Percentiles rank a stretch among this genome's conserved stretches.
These are phyloP conservation scores for Cylloceria caligata DNA, from an alignment of 2,888 invertebrate genomes.

Conservation along the genomic window DNA sequence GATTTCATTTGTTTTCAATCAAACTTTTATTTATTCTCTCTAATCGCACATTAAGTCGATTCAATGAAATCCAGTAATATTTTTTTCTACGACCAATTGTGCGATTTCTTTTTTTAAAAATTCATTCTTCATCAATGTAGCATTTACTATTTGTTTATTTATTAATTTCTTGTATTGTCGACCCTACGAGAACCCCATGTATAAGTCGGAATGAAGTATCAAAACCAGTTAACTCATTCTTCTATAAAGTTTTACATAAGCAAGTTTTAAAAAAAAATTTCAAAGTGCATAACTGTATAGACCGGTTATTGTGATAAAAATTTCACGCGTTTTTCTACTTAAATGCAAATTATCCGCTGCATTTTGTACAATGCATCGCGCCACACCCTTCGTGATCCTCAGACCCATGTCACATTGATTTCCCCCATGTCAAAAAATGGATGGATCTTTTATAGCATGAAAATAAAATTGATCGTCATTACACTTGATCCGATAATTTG, in stretches of 20 bases:
- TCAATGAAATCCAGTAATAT: too few species aligned
- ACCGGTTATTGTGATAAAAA: background rate
- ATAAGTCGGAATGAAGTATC: too few species aligned
- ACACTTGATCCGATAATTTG: constrained; percentile 62
- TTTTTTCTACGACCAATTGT: too few species aligned
- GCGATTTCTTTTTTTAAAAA: too few species aligned
- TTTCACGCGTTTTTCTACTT: constrained; percentile 30
- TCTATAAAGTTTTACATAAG: background rate
- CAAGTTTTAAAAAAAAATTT: too few species aligned
- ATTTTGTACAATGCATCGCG: constrained; percentile 24
- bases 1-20: too few species aligned
- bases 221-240: background rate
- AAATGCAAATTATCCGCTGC: constrained; percentile 44
- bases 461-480: constrained; percentile 50
- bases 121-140: too few species aligned
- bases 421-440: constrained; percentile 11
- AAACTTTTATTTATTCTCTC: too few species aligned
- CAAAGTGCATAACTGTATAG: background rate
- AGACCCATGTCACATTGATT: constrained; percentile 45
- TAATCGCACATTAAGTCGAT: too few species aligned
- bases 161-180: too few species aligned
- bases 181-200: too few species aligned
- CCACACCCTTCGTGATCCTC: constrained; percentile 17
- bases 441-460: constrained; percentile 29
- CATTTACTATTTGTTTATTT: too few species aligned